Evolutionary conservation across 1,140 invertebrate species (phyloP).

Genomic region (Helicoverpa armigera): DNA sequence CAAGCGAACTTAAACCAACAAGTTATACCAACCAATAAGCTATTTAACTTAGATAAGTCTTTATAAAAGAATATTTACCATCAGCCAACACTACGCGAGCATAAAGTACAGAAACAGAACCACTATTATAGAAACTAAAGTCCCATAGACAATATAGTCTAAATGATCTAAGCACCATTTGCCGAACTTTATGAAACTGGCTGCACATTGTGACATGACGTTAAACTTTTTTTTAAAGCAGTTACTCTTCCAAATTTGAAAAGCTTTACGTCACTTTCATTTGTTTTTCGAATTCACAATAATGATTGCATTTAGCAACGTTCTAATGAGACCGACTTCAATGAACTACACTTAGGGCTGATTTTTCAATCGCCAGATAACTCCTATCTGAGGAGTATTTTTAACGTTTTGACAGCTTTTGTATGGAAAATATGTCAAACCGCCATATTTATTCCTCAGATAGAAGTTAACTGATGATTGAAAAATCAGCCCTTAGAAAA

Average conservation of each 20-base stretch:
- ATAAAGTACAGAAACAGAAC: slow-evolving; percentile 67
- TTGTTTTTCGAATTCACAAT: not conserved
- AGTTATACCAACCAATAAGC: not conserved
- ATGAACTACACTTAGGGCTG: not conserved
- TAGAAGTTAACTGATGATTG: too few relatives aligned
- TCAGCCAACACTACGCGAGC: slow-evolving; percentile 40
- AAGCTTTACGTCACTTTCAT: not conserved
- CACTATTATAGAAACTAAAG: slow-evolving; percentile 59
- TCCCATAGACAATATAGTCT: slow-evolving; percentile 67
- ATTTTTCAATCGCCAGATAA: too few relatives aligned
- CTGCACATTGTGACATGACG: not conserved
- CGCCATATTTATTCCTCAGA: too few relatives aligned
- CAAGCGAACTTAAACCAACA: not conserved
- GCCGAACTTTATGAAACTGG: not conserved
- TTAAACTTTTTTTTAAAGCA: not conserved
- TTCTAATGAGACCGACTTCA: slow-evolving; percentile 5
- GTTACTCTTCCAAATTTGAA: not conserved
- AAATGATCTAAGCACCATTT: slow-evolving; percentile 63
- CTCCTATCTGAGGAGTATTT: too few relatives aligned
- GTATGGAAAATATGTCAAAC: too few relatives aligned
- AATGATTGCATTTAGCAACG: not conserved
- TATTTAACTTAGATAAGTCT: slow-evolving; percentile 18
- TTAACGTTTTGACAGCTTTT: too few relatives aligned
- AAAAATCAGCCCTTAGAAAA: too few relatives aligned
- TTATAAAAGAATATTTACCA: slow-evolving; percentile 33